These are phyloP conservation scores for Xenopus borealis DNA, from an alignment of 2,113 vertebrate genomes.

Conservation along the genomic window DNA sequence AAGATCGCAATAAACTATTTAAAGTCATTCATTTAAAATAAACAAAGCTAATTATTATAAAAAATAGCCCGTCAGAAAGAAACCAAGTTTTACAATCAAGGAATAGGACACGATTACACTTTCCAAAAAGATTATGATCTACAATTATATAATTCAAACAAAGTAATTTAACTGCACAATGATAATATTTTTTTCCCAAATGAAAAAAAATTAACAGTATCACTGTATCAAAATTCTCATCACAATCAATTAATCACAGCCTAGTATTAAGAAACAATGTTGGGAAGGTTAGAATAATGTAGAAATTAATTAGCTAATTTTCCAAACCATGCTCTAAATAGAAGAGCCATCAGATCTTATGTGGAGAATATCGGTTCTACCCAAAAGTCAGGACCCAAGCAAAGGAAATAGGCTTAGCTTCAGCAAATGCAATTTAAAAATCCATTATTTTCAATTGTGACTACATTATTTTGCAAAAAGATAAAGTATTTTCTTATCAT, in stretches of 20 bases:
- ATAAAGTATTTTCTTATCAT: conserved; percentile 27
- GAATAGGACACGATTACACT: conserved; percentile 62
- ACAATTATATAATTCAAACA: conserved; percentile 62
- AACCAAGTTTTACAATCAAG: conserved; percentile 52
- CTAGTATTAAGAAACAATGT: conserved; percentile 64
- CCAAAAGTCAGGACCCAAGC: conserved; percentile 47
- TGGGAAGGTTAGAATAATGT: conserved; percentile 63
- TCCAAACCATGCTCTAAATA: conserved; percentile 56
- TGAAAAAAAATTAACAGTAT: conserved; percentile 53
- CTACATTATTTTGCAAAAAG: conserved; percentile 26
- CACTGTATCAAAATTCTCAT: conserved; percentile 68
- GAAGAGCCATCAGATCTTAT: conserved; percentile 57
- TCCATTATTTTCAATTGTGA: conserved; percentile 50
- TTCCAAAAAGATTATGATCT: conserved; percentile 66
- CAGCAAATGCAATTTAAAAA: conserved; percentile 50
- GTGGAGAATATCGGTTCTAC: conserved; percentile 52
- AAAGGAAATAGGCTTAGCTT: conserved; percentile 53
- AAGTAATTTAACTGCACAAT: conserved; percentile 59
- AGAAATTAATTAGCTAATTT: conserved; percentile 69
- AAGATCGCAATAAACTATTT: neutral
- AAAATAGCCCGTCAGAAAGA: conserved; percentile 47
- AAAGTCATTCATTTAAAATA: conserved; percentile 5
- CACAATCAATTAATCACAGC: conserved; percentile 64
- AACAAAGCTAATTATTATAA: conserved; percentile 10
- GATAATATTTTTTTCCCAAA: conserved; percentile 53